A percentile compares a stretch with the other conserved stretches of the same genome.
These are phyloP conservation scores for Trididemnum miniatum DNA, from an alignment of 23 tunicate genomes.

Conservation along the genomic window DNA sequence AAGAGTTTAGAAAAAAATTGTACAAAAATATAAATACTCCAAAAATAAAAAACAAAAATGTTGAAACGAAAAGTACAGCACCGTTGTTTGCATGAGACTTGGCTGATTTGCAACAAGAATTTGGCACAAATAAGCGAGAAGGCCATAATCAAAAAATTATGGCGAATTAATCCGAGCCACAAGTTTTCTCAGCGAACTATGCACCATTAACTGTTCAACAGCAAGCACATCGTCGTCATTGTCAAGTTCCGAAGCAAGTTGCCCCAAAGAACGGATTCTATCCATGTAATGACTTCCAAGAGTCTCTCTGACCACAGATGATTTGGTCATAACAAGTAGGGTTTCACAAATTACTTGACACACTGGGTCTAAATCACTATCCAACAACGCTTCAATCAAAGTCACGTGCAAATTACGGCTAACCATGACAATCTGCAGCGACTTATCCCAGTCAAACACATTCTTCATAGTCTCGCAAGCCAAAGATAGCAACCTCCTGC, in stretches of 20 bases:
- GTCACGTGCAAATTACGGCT: not conserved
- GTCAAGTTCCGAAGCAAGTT: not conserved
- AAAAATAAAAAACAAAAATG: too few species aligned
- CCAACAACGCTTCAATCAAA: not conserved
- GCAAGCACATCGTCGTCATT: not conserved
- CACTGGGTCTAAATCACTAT: not conserved
- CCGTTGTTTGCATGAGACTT: too few species aligned
- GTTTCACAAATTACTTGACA: not conserved
- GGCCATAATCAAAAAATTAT: too few species aligned
- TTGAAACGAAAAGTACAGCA: too few species aligned
- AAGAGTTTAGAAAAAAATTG: too few species aligned
- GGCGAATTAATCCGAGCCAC: not conserved
- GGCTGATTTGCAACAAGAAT: too few species aligned
- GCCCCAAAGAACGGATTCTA: not conserved
- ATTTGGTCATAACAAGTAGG: not conserved
- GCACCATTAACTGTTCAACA: not conserved
- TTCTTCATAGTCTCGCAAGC: not conserved
- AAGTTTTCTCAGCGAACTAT: not conserved
- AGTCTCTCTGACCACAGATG: not conserved
- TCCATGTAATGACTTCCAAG: not conserved
- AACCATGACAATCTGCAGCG: not conserved
- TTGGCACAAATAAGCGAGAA: too few species aligned
- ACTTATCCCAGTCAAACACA: conserved; percentile 12
- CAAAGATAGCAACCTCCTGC: not conserved
- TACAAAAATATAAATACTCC: too few species aligned